Conservation (phyloP, 2,888 invertebrate genomes). For the Xestoiulus laeticollis region DNA sequence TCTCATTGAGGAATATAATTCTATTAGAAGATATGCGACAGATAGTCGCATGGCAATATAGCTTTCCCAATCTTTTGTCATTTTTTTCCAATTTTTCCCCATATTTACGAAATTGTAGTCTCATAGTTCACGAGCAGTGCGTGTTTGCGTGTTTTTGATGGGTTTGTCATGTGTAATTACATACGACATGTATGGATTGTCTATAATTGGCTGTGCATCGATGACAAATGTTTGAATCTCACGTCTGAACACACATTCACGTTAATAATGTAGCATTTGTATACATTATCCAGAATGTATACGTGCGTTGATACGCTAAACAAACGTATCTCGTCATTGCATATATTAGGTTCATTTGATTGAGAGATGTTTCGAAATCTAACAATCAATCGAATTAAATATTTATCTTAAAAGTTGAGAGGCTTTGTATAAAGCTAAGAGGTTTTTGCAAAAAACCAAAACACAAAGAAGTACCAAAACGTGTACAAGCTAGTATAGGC, state of each 20-base stretch:
- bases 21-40: neutral
- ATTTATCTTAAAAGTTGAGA: neutral
- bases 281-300: neutral
- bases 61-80: neutral
- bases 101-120: neutral
- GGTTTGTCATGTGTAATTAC: neutral
- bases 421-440: neutral
- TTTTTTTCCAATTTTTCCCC: neutral
- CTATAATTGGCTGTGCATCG: neutral
- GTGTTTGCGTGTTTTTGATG: neutral
- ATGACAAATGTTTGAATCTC: slow-evolving; percentile 29
- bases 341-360: neutral
- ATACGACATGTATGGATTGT: neutral
- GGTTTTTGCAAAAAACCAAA: too few species aligned
- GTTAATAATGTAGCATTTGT: neutral
- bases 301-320: neutral
- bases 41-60: neutral
- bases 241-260: neutral
- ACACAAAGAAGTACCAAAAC: too few species aligned
- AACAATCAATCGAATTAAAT: neutral
- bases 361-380: neutral
- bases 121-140: neutral
- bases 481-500: too few species aligned
- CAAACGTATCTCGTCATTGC: neutral
- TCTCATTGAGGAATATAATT: neutral